A percentile compares a stretch with the other conserved stretches of the same genome.
Conservation (phyloP, 1,140 invertebrate species). For the Lineus longissimus region DNA sequence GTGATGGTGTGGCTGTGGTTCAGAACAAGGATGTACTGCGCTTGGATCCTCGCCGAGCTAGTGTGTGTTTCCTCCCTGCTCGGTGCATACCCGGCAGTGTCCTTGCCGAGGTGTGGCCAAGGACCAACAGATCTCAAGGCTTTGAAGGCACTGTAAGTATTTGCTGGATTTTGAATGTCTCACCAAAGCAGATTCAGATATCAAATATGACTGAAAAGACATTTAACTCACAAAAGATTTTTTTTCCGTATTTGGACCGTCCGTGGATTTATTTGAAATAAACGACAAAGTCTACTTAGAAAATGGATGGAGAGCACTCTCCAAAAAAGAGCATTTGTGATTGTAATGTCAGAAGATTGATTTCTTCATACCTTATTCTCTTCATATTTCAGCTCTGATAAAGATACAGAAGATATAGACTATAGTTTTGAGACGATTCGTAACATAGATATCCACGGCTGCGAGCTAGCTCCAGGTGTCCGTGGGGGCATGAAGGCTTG, state of each 20-base stretch:
- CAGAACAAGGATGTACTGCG: slow-evolving; percentile 82
- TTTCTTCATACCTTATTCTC: no score
- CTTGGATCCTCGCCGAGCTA: slow-evolving; percentile 84
- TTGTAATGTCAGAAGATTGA: no score
- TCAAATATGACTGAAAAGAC: no score
- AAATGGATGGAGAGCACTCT: no score
- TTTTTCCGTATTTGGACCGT: no score
- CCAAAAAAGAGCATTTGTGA: no score
- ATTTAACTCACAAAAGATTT: no score
- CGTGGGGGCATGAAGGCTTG: slow-evolving; percentile 82
- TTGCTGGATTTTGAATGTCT: background rate
- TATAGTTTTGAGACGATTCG: slow-evolving; percentile 75
- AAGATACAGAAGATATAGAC: slow-evolving; percentile 34
- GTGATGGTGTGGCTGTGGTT: slow-evolving; percentile 83
- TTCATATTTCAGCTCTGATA: no score
- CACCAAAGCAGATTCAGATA: no score
- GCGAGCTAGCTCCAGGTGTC: slow-evolving; percentile 73
- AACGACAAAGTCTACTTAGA: no score
- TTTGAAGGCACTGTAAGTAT: slow-evolving; percentile 49
- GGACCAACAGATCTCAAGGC: slow-evolving; percentile 67
- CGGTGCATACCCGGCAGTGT: slow-evolving; percentile 78
- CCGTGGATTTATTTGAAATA: no score
- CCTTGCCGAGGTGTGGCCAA: slow-evolving; percentile 69
- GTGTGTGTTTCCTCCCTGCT: slow-evolving; percentile 86
- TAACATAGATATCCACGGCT: slow-evolving; percentile 74